Base-by-base conservation (phyloP, 2,113 vertebrate genomes). In the Phrynosoma blainvillii region DNA sequence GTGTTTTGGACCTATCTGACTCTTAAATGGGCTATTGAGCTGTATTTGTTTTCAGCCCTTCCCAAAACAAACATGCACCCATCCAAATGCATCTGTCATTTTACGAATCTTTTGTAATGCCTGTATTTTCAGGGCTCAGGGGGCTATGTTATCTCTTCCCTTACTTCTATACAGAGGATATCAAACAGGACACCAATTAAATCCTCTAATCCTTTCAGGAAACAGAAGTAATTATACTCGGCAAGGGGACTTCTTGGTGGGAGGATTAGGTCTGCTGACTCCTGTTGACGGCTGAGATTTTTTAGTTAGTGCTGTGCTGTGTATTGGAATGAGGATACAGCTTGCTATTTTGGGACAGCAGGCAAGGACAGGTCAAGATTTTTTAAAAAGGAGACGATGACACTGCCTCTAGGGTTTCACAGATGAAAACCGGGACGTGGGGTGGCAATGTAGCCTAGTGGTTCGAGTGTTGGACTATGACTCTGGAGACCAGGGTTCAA, bases 131-230 rank as follows among this genome's bases (percentile, higher is more conserved):
- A 52, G 14, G 18, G n/a, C 71, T 82, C 71, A 12, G 86, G 66
- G 76, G 62, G 71, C 40, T 27, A 36, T 25, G 5, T 80, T 2
- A 1, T 65, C 20, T 59, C 20, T n/a, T 10, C 71, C 36, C n/a
- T 18, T 42, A 1, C 59, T 76, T 13, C 54, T 81, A 56, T 14
- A 23, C 42, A 6, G 16, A 32, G 42, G 73, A 47, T 25, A 2
- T 83, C 84, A 83, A 68, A 82, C 40, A 77, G 84, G 78, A 89
- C 74, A 56, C 47, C 86, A 88, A 88, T 84, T 84, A 82, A 89
- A 78, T 82, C 84, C 36, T 82, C 79, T 84, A 88, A 88, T 71
- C 62, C 79, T 23, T 73, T 88, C 71, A 81, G 79, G 82, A 85
- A 85, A 76, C 54, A 76, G 78, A 82, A 70, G 32, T 47, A 30